These are phyloP conservation scores for Pardosa pseudoannulata DNA, from an alignment of 2,888 invertebrate species.

Conservation along the genomic window DNA sequence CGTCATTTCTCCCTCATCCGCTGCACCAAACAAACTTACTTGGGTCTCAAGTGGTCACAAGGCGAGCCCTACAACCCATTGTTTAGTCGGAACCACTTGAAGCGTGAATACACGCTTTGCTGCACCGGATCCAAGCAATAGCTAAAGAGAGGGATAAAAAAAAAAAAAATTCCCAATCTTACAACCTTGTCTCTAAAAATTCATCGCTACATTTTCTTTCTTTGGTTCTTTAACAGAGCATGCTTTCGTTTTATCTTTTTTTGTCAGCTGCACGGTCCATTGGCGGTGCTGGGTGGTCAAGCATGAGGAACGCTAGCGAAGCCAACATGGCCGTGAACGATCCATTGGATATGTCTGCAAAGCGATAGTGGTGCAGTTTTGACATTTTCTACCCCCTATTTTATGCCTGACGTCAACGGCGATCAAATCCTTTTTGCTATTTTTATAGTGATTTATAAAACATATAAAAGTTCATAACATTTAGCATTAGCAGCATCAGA, in stretches of 20 bases:
- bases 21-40: no score
- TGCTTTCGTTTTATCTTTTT: background rate
- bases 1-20: background rate
- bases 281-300: background rate
- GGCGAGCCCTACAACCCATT: background rate
- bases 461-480: no score
- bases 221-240: constrained; percentile 11
- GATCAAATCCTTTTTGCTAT: no score
- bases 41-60: background rate
- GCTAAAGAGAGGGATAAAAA: no score
- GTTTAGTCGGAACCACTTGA: background rate
- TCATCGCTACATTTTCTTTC: background rate
- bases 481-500: no score
- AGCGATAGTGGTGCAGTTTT: background rate
- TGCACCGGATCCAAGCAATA: background rate
- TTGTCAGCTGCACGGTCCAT: background rate
- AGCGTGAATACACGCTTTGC: background rate
- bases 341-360: background rate
- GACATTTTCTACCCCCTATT: background rate
- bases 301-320: background rate
- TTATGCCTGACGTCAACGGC: no score
- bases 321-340: background rate
- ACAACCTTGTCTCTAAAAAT: constrained; percentile 11
- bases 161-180: background rate
- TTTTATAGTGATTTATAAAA: no score